Conservation (phyloP, 2,888 invertebrate species). For the Rhynchonema sp. region DNA sequence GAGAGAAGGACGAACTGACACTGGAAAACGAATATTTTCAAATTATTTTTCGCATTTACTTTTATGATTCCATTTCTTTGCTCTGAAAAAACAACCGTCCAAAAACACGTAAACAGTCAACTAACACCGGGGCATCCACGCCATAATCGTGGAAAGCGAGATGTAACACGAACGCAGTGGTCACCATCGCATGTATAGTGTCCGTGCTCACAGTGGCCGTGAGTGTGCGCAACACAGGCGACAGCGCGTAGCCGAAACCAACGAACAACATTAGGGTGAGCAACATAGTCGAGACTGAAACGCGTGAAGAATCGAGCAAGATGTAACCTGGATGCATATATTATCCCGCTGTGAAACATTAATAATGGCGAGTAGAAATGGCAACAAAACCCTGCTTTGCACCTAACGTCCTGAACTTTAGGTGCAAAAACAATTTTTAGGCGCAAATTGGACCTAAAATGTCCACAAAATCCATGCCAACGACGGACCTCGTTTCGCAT, state of each 20-base stretch:
- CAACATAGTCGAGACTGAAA: neutral
- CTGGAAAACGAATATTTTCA: conserved; percentile 32
- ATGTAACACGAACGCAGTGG: conserved; percentile 65
- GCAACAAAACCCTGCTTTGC: too few relatives aligned
- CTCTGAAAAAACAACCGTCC: too few relatives aligned
- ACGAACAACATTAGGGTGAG: conserved; percentile 61
- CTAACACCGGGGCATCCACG: conserved; percentile 48
- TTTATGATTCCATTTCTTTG: too few relatives aligned
- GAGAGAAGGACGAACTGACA: conserved; percentile 69
- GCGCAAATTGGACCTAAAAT: too few relatives aligned
- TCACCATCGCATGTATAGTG: conserved; percentile 80
- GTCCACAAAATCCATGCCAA: too few relatives aligned
- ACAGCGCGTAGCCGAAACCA: conserved; percentile 64
- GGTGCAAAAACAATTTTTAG: too few relatives aligned
- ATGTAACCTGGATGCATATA: too few relatives aligned
- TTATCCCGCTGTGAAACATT: too few relatives aligned
- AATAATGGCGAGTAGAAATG: too few relatives aligned
- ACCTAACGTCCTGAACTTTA: too few relatives aligned
- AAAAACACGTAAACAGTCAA: conserved; percentile 1
- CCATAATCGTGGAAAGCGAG: conserved; percentile 82
- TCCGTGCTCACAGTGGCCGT: conserved; percentile 93
- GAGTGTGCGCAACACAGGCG: conserved; percentile 66
- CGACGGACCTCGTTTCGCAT: too few relatives aligned
- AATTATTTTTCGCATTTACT: neutral
- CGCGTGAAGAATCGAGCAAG: too few relatives aligned